Evolutionary conservation across 2,797 vertebrate species (phyloP), one percentile per base, ranked within the genome.

Genomic region (Pseudocheirus occidentalis): DNA sequence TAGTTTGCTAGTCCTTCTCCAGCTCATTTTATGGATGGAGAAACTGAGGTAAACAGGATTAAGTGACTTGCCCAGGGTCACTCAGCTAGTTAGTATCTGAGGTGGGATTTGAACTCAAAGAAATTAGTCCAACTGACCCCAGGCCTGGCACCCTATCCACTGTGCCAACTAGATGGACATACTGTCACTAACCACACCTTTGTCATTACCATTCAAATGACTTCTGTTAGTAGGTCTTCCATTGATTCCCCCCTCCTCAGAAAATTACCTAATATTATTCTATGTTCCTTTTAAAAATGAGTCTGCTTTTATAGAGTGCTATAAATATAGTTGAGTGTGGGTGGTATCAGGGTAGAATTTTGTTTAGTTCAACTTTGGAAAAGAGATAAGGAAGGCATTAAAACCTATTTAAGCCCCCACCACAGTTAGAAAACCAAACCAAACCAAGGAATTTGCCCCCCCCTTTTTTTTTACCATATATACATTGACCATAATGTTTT

Each of bases 251-350:
- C 66, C 40, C 95, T 31, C 59, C 59, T 55, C 57, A 90, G 24
- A 58, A 91, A 94, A 27, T 81, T 24, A 16, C 12, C 94, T 53
- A 24, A 1, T 57, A 55, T 92, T 96, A 62, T 59, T 96, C 93
- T 96, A 34, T 90, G 62, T 29, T 46, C 24, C 87, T 95, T 92
- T 53, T 59, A 66, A 58, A 94, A 52, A 10, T 9, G 24, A 66
- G 29, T 93, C 92, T 95, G 24, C 27, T 94, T 52, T 97, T 96
- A 97, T 95, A 94, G 94, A 98, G 92, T 91, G 21, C 0, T 90
- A 3, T 92, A 57, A 12, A 95, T 55, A 0, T 87, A 96, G 96
- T 97, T 96, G 97, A 93, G 94, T 98, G 95, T 95, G 95, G 97
- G 95, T 97, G 95, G 97, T 96, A 97, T 97, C 31, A 90, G 52